Evolutionary conservation across 2,113 vertebrate genomes (phyloP), one percentile per base, ranked within the genome.

Genomic region (Etheostoma spectabile): DNA sequence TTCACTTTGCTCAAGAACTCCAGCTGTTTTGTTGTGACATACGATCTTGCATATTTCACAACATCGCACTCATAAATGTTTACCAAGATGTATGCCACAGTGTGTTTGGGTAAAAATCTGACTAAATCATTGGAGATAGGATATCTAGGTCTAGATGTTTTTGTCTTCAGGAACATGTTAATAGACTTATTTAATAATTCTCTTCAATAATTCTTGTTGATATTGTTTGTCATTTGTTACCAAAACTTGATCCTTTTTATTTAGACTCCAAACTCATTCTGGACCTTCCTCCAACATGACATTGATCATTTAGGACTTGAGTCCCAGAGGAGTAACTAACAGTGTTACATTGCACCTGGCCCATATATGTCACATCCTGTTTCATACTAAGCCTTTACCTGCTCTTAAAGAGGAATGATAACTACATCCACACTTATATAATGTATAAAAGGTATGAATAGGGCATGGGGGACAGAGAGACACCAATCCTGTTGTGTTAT

Each of bases 311-410:
- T 78, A 76, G 80, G 88, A 88, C 82, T 67, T 0, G 2, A 55
- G 45, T 62, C 57, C 77, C 80, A 56, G 22, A 79, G 83, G 49
- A 33, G 78, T 60, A 82, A 56, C 45, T 61, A 52, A 80, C 64
- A 65, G 67, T 56, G 62, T 69, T 83, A 65, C 66, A 74, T 46
- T 84, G 62, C 64, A 86, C 75, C 76, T 85, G 70, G 63, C 85
- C 83, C 77, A 85, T 64, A 89, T 91, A 81, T 83, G 85, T 86
- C 91, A 77, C 73, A 63, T 73, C 35, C 46, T 79, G 56, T 89
- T 45, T 74, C 15, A 65, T 21, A 77, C 14, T 24, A 74, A 79
- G 38, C 52, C 69, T 21, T 60, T 84, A 81, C 74, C 84, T 86
- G 84, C 71, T 78, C 70, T 70, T 62, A 46, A 82, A 79, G 62